A percentile compares a stretch with the other conserved stretches of the same genome.
These are phyloP conservation scores for Characodon lateralis DNA, from an alignment of 2,797 vertebrate species.

Conservation along the genomic window DNA sequence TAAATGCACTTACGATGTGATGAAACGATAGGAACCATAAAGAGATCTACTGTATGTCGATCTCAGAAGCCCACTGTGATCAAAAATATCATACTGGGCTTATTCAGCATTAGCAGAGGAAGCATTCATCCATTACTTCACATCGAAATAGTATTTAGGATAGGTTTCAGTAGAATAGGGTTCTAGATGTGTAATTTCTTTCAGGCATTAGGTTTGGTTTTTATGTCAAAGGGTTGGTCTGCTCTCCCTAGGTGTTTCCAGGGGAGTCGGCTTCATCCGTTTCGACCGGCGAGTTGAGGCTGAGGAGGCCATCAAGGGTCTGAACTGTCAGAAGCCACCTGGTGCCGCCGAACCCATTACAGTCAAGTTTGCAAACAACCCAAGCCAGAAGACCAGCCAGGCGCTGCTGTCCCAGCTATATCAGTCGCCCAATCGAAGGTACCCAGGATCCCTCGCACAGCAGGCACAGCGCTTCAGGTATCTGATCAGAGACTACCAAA, in stretches of 20 bases:
- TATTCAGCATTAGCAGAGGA: background rate
- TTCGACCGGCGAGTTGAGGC: slow-evolving; percentile 97
- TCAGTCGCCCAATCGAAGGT: slow-evolving; percentile 97
- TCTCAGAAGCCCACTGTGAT: background rate
- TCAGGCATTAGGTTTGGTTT: background rate
- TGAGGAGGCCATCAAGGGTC: slow-evolving; percentile 98
- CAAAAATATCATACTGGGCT: too few species aligned
- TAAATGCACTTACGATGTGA: background rate
- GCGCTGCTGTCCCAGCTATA: slow-evolving; percentile 97
- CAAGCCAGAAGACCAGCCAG: slow-evolving; percentile 98
- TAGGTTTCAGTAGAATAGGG: background rate
- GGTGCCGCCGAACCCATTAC: slow-evolving; percentile 95
- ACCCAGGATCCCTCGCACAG: slow-evolving; percentile 95
- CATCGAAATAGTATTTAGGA: too few species aligned
- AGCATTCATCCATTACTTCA: background rate
- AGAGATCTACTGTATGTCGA: background rate
- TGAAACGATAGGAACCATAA: background rate
- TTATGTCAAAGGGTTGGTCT: background rate
- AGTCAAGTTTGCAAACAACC: slow-evolving; percentile 99
- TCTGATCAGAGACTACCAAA: slow-evolving; percentile 34
- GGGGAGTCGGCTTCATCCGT: slow-evolving; percentile 97
- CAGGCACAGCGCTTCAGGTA: slow-evolving; percentile 98
- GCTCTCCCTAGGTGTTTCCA: slow-evolving; percentile 85
- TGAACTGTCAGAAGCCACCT: slow-evolving; percentile 97
- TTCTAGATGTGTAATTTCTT: background rate